Base-by-base conservation (phyloP, 2,797 vertebrate species). In the Synanceia verrucosa region DNA sequence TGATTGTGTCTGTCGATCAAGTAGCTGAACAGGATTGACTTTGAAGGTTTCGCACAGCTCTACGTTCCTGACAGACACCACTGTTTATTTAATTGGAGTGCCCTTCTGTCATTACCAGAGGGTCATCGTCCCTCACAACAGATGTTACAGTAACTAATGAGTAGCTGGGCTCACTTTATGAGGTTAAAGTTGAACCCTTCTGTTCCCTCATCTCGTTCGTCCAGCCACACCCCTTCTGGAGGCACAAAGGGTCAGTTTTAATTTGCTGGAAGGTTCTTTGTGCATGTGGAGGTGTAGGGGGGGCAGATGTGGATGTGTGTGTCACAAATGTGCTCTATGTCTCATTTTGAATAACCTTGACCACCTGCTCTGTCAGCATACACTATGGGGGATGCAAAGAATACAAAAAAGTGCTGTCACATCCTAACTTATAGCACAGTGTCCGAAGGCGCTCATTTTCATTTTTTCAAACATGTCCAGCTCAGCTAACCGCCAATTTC, bases 71-170 rank as follows among this genome's bases (percentile, higher is more conserved):
- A 88, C 81, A 91, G 82, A 90, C 86, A 91, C 76, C 71, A 46
- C 74, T 87, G 86, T 92, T 92, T 93, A 79, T 93, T 92, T 91
- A 85, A 93, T 91, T 92, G 89, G 86, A 78, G 71, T 89, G 84
- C 76, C 64, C 84, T 92, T 92, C 94, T 94, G 88, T 93, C 92
- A 93, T 94, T 94, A 94, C 86, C 69, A 87, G 71, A 74, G 84
- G 89, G 88, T 94, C 92, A 92, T 89, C 75, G 73, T 86, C 84
- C 80, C 81, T 53, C 79, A 66, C 79, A 92, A 88, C 94, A 95
- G 94, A 93, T 95, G 94, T 94, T 94, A 92, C 93, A 88, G 86
- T 90, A 88, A 88, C 90, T 94, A 94, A 95, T 95, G 92, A 95
- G 89, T 92, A 94, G 93, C 88, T 52, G 71, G 84, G 69, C 83